Evolutionary conservation across 37 sponge, comb jelly and placozoan species (phyloP).

Genomic region (Petrosia ficiformis): DNA sequence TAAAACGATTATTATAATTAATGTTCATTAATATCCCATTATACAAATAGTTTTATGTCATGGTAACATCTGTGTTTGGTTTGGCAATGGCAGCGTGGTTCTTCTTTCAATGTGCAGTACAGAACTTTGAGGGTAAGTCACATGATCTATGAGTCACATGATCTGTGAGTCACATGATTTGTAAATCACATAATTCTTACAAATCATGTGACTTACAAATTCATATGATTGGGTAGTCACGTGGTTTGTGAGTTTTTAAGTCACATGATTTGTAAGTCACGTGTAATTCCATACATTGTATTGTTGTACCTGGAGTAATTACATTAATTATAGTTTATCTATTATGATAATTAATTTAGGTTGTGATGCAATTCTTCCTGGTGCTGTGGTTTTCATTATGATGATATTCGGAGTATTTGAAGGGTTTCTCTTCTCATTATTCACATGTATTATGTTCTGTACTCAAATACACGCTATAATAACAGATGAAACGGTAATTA

Average conservation of each 20-base stretch:
- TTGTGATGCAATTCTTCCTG: conserved; percentile 84
- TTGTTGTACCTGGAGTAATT: too few species aligned
- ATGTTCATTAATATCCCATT: neutral
- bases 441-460: conserved; percentile 97
- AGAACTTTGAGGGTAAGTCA: conserved; percentile 59
- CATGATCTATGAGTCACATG: too few species aligned
- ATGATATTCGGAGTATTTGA: conserved; percentile 87
- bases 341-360: conserved; percentile 46
- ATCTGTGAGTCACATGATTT: too few species aligned
- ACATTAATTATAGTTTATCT: too few species aligned
- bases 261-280: too few species aligned
- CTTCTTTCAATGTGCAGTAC: conserved; percentile 63
- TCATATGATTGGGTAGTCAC: too few species aligned
- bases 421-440: conserved; percentile 93
- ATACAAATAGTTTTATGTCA: conserved; percentile 67
- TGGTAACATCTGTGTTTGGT: conserved; percentile 71
- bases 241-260: too few species aligned
- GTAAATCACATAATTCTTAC: too few species aligned
- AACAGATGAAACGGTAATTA: conserved; percentile 94
- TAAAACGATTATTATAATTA: neutral
- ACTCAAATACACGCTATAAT: conserved; percentile 91
- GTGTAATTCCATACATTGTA: too few species aligned
- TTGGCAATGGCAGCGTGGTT: conserved; percentile 54
- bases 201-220: too few species aligned
- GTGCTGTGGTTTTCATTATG: conserved; percentile 81